Evolutionary conservation across 2,113 vertebrate species (phyloP).

Genomic region (Microcebus tavaratra): DNA sequence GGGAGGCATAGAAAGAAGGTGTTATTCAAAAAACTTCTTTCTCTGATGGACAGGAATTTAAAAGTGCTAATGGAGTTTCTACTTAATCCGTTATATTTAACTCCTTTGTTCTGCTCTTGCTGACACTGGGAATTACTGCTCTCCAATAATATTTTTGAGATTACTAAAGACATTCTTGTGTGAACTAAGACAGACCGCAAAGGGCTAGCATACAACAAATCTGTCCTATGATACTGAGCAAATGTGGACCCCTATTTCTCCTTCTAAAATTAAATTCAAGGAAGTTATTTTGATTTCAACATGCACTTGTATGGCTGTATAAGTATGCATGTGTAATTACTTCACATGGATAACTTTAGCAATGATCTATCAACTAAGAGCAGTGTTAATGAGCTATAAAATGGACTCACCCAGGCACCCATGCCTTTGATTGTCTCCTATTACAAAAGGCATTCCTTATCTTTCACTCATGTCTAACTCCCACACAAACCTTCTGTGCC

Average conservation of each 20-base stretch:
- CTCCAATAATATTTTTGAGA: background rate
- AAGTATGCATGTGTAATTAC: background rate
- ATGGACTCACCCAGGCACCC: background rate
- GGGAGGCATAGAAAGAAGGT: background rate
- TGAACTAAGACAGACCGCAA: background rate
- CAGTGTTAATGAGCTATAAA: constrained; percentile 57
- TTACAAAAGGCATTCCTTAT: constrained; percentile 50
- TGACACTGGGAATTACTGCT: background rate
- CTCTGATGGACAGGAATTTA: background rate
- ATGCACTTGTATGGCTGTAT: background rate
- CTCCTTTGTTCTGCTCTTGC: background rate
- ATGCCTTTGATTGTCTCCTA: constrained; percentile 37
- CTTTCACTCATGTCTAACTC: constrained; percentile 42
- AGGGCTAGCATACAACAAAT: background rate
- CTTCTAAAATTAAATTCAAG: background rate
- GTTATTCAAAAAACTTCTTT: background rate
- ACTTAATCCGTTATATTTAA: background rate
- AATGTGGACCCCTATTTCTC: background rate
- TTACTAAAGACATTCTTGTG: background rate
- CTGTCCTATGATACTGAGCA: background rate
- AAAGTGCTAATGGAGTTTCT: background rate
- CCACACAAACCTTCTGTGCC: constrained; percentile 61
- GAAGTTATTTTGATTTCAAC: constrained; percentile 10
- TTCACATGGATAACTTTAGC: background rate
- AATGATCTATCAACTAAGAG: constrained; percentile 21